Base-by-base conservation (phyloP, 2,888 invertebrate genomes). In the Reticulitermes lucifugus region DNA sequence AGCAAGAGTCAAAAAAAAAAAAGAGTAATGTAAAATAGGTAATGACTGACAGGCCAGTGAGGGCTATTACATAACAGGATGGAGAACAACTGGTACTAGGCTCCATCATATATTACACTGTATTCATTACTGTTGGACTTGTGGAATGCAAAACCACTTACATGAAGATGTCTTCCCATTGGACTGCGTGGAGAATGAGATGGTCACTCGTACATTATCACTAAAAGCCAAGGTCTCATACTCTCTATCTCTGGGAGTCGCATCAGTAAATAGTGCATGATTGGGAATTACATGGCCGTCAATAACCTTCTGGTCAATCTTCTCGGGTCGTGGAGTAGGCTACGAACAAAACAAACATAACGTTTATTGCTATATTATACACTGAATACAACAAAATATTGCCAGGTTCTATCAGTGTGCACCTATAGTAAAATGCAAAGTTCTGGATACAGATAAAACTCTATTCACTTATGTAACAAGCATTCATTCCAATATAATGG, bases 211-310 rank as follows among this genome's bases (percentile, higher is more conserved):
- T 87, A 97, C 93, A 89, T 96, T 96, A 89, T 97, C 97, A 70
- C 95, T 94, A 89, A 96, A 96, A 43, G 97, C 96, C 88, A 96
- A 92, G 9, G 97, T 97, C 89, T 95, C 94, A 89, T 94, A 96
- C 88, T 95, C 95, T 87, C 93, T 92, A 87, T 94, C 94, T 88
- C 95, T 94, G 10, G 94, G 93, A 0, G 96, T 96, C 25, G 97
- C 96, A 87, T 96, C 94, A 0, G 97, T 97, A 91, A 98, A 98
- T 85, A 98, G 93, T 43, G 97, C 97, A 89, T 96, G 94, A 89
- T 95, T 94, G 0, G 97, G 96, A 88, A 98, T 96, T 84, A 98
- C 95, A 90, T 98, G 98, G 0, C 97, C 97, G 90, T 97, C 97
- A 87, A 98, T 95, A 85, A 97, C 96, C 90, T 96, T 96, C 79